These are phyloP conservation scores for Drosophila yakuba DNA, from an alignment of 1,140 invertebrate genomes.

Conservation along the genomic window DNA sequence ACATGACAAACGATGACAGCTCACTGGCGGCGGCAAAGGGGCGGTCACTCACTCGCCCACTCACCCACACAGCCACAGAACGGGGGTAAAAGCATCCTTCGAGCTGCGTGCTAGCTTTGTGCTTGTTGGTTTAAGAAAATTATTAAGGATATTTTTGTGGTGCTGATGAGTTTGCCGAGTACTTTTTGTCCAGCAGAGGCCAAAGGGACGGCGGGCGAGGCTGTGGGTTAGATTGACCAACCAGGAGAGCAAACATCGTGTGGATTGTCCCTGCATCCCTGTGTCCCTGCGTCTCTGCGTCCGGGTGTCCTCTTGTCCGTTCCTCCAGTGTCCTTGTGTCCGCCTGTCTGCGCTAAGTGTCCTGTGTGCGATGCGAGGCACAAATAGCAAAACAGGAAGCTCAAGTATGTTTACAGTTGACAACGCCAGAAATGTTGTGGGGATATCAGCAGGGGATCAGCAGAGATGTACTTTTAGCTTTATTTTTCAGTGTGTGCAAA, in stretches of 20 bases:
- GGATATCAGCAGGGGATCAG: slow-evolving; percentile 44
- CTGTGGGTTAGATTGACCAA: slow-evolving; percentile 62
- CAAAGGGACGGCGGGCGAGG: not conserved
- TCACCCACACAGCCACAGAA: not conserved
- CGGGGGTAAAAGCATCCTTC: slow-evolving; percentile 77
- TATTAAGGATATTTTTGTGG: slow-evolving; percentile 84
- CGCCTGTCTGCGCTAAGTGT: slow-evolving; percentile 46
- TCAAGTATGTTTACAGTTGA: slow-evolving; percentile 84
- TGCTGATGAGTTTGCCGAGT: slow-evolving; percentile 84
- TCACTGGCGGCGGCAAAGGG: slow-evolving; percentile 4
- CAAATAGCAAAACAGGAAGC: slow-evolving; percentile 83
- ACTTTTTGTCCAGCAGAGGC: slow-evolving; percentile 54
- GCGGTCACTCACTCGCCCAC: not conserved
- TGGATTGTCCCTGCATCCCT: slow-evolving; percentile 34
- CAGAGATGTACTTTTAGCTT: slow-evolving; percentile 21
- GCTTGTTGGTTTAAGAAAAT: slow-evolving; percentile 84
- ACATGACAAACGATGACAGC: slow-evolving; percentile 82
- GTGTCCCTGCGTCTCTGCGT: not conserved
- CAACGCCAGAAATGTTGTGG: slow-evolving; percentile 67
- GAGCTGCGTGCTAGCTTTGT: slow-evolving; percentile 65
- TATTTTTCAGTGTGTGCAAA: not conserved
- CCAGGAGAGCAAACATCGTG: slow-evolving; percentile 65
- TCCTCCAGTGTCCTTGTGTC: slow-evolving; percentile 4
- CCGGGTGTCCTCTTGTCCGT: not conserved
- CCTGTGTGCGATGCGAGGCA: slow-evolving; percentile 56